Conservation (phyloP, 1,140 invertebrate genomes). For the Drosophila parvula region DNA sequence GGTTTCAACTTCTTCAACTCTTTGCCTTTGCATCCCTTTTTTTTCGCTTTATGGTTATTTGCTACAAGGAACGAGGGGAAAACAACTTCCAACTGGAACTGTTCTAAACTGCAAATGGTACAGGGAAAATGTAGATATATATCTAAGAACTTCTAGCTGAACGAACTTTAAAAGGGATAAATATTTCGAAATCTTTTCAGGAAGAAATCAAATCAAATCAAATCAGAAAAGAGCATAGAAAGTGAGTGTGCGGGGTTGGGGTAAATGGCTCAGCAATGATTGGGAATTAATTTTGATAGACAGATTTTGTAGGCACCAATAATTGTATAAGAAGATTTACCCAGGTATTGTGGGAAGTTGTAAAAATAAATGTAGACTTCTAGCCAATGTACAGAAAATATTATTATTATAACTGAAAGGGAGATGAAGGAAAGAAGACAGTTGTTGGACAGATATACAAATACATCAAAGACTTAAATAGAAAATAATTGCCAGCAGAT, state of each 20-base stretch:
- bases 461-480: conserved; percentile 10
- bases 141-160: conserved; percentile 61
- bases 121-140: conserved; percentile 36
- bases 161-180: conserved; percentile 53
- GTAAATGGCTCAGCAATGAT: conserved; percentile 4
- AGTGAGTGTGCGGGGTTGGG: background rate
- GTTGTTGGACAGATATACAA: conserved; percentile 2
- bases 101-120: conserved; percentile 61
- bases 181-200: conserved; percentile 5
- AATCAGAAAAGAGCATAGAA: conserved; percentile 4
- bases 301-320: conserved; percentile 1
- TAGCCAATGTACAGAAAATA: background rate
- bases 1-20: conserved; percentile 42
- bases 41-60: conserved; percentile 36
- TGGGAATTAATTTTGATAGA: conserved; percentile 13
- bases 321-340: conserved; percentile 8
- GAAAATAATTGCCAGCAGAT: conserved; percentile 18
- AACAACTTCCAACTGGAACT: conserved; percentile 60
- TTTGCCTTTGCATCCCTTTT: background rate
- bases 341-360: background rate
- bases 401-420: background rate
- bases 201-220: conserved; percentile 21
- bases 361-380: conserved; percentile 1
- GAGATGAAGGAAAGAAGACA: background rate
- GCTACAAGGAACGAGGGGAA: background rate